These are phyloP conservation scores for Bombus impatiens DNA, from an alignment of 1,140 invertebrate genomes.

Conservation along the genomic window DNA sequence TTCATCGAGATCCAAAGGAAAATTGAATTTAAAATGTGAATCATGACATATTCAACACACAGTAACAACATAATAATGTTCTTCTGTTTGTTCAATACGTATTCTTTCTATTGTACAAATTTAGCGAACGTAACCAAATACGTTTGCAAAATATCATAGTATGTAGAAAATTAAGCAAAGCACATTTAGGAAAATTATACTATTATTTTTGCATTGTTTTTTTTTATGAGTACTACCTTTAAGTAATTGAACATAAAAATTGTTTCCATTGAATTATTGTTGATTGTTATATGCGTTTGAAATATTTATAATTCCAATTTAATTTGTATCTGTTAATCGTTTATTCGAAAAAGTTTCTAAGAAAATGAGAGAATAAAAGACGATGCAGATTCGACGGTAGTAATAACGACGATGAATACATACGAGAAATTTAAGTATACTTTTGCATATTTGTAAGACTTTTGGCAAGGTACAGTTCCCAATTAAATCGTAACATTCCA, in stretches of 20 bases:
- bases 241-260: constrained; percentile 48
- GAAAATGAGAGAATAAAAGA: background rate
- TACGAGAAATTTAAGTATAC: constrained; percentile 4
- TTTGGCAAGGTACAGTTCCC: constrained; percentile 17
- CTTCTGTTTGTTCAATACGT: constrained; percentile 9
- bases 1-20: constrained; percentile 14
- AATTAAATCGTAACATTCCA: constrained; percentile 40
- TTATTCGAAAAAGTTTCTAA: constrained; percentile 27
- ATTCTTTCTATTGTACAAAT: constrained; percentile 28
- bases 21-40: constrained; percentile 6
- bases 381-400: background rate
- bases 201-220: constrained; percentile 49
- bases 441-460: constrained; percentile 25
- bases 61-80: background rate
- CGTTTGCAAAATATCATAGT: background rate
- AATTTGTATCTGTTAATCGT: constrained; percentile 44
- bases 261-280: constrained; percentile 70
- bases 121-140: background rate
- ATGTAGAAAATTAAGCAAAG: background rate
- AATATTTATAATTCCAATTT: constrained; percentile 62
- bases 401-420: background rate
- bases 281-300: constrained; percentile 63
- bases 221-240: constrained; percentile 40
- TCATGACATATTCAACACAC: constrained; percentile 4
- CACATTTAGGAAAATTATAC: constrained; percentile 6